Conservation (phyloP, 2,797 vertebrate species). For the Bovichtus variegatus region DNA sequence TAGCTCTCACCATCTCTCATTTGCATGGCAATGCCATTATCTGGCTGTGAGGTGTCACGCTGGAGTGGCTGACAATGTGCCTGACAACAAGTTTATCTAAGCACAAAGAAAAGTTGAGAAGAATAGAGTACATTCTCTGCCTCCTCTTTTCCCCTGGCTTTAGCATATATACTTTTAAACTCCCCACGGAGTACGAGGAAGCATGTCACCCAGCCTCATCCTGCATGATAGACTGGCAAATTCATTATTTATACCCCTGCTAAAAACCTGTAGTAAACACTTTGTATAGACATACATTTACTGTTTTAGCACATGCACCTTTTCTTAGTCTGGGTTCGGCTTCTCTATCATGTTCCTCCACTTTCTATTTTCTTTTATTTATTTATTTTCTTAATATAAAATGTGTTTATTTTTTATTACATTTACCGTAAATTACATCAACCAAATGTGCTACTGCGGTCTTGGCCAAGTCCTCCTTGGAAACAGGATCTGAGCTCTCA, state of each 20-base stretch:
- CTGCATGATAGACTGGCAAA: conserved; percentile 63
- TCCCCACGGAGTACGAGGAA: conserved; percentile 65
- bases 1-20: conserved; percentile 80
- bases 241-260: conserved; percentile 61
- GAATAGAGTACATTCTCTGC: conserved; percentile 78
- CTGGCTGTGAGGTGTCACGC: conserved; percentile 85
- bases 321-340: conserved; percentile 26
- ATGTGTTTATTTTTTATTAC: conserved; percentile 61
- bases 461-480: conserved; percentile 54
- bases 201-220: conserved; percentile 62
- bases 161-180: conserved; percentile 71
- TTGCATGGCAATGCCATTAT: conserved; percentile 88
- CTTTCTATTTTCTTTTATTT: conserved; percentile 36
- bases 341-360: conserved; percentile 30
- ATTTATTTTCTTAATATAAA: conserved; percentile 50
- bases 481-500: conserved; percentile 66
- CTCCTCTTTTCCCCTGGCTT: conserved; percentile 70
- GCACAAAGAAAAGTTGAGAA: conserved; percentile 83
- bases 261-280: conserved; percentile 59
- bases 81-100: conserved; percentile 89
- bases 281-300: conserved; percentile 55
- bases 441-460: conserved; percentile 48
- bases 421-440: conserved; percentile 62
- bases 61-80: conserved; percentile 82
- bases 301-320: conserved; percentile 45